A percentile compares a stretch with the other conserved stretches of the same genome.
phyloP scores from a whole-genome alignment of 2,888 invertebrate genomes.

The Protodeltote pygarga region DNA sequence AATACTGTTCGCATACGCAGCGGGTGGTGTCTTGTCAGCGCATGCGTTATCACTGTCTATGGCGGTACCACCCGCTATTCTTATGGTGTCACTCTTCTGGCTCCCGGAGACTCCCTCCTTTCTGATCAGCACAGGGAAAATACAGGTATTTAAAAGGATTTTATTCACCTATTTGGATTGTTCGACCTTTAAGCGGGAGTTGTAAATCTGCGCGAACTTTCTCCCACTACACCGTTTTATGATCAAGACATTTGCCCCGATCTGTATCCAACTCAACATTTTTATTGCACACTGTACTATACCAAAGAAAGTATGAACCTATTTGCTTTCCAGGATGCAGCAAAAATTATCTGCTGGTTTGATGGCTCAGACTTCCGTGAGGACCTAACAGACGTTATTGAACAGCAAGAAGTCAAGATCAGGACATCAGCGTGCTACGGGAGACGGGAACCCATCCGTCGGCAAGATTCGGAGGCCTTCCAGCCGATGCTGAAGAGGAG shows the following conservation, averaged over 20 bases:
- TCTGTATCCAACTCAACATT: no score
- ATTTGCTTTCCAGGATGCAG: slow-evolving; percentile 70
- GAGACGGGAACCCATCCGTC: slow-evolving; percentile 59
- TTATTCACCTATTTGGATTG: no score
- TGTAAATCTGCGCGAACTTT: no score
- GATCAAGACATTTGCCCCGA: no score
- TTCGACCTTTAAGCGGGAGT: no score
- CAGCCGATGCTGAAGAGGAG: slow-evolving; percentile 79
- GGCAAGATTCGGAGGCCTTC: slow-evolving; percentile 77
- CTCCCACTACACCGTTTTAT: no score
- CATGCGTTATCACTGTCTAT: slow-evolving; percentile 76
- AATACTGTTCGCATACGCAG: slow-evolving; percentile 77
- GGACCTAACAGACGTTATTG: slow-evolving; percentile 81
- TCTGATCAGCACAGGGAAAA: slow-evolving; percentile 76
- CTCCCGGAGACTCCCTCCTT: slow-evolving; percentile 80
- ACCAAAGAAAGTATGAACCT: no score
- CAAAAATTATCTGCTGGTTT: slow-evolving; percentile 83
- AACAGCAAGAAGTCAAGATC: slow-evolving; percentile 81
- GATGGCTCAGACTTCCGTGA: slow-evolving; percentile 82
- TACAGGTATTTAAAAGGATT: slow-evolving; percentile 71
- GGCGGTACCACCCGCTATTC: slow-evolving; percentile 70
- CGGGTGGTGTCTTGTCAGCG: slow-evolving; percentile 76
- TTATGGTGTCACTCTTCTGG: slow-evolving; percentile 77
- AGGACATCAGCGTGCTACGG: slow-evolving; percentile 74
- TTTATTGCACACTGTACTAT: no score